These are phyloP conservation scores for Clistopyga incitator DNA, from an alignment of 2,888 invertebrate genomes.

Conservation along the genomic window DNA sequence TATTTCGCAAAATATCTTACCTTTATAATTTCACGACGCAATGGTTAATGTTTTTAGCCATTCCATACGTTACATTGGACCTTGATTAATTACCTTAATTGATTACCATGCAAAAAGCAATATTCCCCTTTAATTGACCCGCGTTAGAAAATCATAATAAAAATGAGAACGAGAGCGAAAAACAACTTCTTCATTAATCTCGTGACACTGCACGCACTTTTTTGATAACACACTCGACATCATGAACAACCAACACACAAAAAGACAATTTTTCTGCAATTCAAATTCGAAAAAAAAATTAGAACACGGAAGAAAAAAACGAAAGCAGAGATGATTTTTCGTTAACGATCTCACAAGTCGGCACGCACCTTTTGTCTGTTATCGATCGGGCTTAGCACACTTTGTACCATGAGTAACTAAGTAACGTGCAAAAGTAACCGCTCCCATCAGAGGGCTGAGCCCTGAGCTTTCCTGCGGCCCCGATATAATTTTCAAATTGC, in stretches of 20 bases:
- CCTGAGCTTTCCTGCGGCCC: constrained; percentile 63
- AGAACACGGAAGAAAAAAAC: neutral
- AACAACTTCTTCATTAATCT: too few relatives aligned
- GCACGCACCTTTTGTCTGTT: constrained; percentile 17
- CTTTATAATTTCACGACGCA: too few relatives aligned
- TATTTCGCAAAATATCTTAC: too few relatives aligned
- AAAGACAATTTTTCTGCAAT: too few relatives aligned
- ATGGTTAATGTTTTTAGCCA: too few relatives aligned
- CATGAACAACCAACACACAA: too few relatives aligned
- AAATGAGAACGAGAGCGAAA: neutral
- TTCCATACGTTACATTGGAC: neutral
- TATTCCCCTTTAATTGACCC: neutral
- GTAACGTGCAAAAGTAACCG: constrained; percentile 61
- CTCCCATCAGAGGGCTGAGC: constrained; percentile 63
- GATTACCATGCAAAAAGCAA: neutral
- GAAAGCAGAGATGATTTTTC: neutral
- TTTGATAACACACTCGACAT: too few relatives aligned
- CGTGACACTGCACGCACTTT: too few relatives aligned
- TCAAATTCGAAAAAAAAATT: neutral
- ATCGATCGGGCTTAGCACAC: constrained; percentile 23
- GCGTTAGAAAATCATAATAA: neutral
- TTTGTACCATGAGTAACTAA: constrained; percentile 16
- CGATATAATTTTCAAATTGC: constrained; percentile 80
- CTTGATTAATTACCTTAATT: too few relatives aligned
- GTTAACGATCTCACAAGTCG: neutral